Conservation (phyloP, 2,113 vertebrate species). For the Tetrao urogallus region DNA sequence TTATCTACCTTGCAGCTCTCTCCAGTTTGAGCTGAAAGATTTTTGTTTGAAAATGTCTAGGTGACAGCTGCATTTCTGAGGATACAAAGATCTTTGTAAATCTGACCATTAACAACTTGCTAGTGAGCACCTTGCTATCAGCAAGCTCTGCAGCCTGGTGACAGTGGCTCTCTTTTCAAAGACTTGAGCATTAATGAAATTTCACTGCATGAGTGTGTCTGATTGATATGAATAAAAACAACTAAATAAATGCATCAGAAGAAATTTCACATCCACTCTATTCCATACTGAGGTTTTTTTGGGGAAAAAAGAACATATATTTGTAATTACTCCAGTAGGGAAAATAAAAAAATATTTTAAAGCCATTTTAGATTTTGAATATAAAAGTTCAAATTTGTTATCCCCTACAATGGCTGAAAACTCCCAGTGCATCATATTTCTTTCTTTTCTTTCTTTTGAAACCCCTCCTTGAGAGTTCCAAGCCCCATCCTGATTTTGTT, state of each 20-base stretch:
- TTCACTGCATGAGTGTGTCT: neutral
- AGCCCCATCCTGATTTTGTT: neutral
- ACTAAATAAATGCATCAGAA: neutral
- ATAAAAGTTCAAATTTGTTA: neutral
- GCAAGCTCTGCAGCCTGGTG: neutral
- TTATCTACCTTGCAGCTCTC: neutral
- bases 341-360: neutral
- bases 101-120: neutral
- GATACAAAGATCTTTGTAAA: neutral
- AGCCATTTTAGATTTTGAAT: neutral
- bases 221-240: neutral
- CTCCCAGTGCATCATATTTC: neutral
- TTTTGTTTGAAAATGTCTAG: neutral
- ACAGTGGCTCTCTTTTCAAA: neutral
- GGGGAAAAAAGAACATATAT: neutral
- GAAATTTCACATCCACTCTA: neutral
- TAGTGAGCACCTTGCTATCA: neutral
- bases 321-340: neutral
- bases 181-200: neutral
- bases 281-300: neutral
- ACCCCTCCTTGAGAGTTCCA: neutral
- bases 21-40: neutral
- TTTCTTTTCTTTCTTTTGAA: neutral
- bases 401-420: constrained; percentile 16
- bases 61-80: neutral